Base-by-base conservation (phyloP, 2,797 vertebrate species). In the Anguilla marmorata region DNA sequence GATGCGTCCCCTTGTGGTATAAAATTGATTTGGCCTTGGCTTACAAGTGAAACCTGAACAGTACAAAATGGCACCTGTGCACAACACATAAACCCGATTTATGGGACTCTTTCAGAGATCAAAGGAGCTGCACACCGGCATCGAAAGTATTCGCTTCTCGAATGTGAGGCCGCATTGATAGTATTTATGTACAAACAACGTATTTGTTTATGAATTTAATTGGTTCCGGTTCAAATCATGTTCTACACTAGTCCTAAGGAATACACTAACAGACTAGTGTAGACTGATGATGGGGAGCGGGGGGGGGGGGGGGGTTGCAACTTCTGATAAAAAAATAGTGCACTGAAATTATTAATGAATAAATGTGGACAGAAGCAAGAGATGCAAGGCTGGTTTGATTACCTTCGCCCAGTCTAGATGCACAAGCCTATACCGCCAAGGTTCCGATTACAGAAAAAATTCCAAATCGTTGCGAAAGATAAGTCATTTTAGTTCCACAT, bases 31-130 rank as follows among this genome's bases (percentile, higher is more conserved):
- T 76, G 83, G 84, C 69, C 33, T 66, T 45, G 63, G 50, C 83
- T 76, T 54, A 14, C 24, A 0, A 56, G 60, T 48, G 69, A 56
- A 48, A 85, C 52, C 84, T 85, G 50, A 72, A 48, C 84, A 16
- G 24, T 6, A 76, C 83, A 88, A 88, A 85, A 85, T 63, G 84
- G 74, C 87, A 60, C 56, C 84, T 88, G 84, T 30, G 66, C 27
- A 37, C 66, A 60, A 76, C 30, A 60, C 83, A 56, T 84, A 85
- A 88, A 30, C 30, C 24, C 30, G 37, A 88, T 76, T 63, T 56
- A 60, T 48, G 83, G 63, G 66, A 30, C 58, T 63, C 54, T 85
- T 85, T 85, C 66, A 76, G 66, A 76, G 50, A 88, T 30, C 63
- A 85, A 76, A 74, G 50, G 54, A 27, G 41, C 79, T 9, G 5